Percentiles rank a stretch among this genome's conserved stretches.
Conservation (phyloP, 2,888 invertebrate species). For the Graphium colonna region DNA sequence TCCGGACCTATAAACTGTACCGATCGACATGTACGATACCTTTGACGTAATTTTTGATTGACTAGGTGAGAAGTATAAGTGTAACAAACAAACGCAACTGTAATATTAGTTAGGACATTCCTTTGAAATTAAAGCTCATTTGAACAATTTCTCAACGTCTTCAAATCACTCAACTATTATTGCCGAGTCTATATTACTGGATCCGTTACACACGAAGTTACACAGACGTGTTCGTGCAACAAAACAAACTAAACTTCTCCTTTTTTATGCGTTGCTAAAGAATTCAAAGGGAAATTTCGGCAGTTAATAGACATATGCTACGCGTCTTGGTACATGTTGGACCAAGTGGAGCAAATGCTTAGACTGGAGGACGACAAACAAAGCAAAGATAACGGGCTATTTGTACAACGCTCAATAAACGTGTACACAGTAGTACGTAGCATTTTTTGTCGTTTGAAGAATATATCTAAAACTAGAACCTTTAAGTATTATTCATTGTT, state of each 20-base stretch:
- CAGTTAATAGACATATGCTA: constrained; percentile 12
- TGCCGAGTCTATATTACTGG: not conserved
- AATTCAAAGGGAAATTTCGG: constrained; percentile 12
- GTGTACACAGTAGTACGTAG: too few species aligned
- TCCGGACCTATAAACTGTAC: too few species aligned
- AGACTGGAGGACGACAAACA: constrained; percentile 17
- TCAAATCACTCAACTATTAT: not conserved
- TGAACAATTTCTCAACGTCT: not conserved
- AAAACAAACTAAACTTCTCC: constrained; percentile 1
- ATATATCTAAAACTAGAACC: too few species aligned
- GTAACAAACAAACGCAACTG: too few species aligned
- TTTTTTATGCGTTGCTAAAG: constrained; percentile 15
- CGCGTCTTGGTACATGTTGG: constrained; percentile 1
- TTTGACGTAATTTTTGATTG: too few species aligned
- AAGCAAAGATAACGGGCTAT: not conserved
- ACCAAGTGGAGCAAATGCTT: constrained; percentile 12
- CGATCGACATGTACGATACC: too few species aligned
- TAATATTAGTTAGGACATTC: too few species aligned
- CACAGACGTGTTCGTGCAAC: not conserved
- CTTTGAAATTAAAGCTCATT: not conserved
- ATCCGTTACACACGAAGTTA: not conserved
- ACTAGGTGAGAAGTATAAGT: too few species aligned
- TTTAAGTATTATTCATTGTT: too few species aligned
- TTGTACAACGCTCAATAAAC: not conserved
- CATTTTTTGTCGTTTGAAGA: too few species aligned